phyloP scores from a whole-genome alignment of 1,140 invertebrate species.

The Aporrectodea caliginosa region DNA sequence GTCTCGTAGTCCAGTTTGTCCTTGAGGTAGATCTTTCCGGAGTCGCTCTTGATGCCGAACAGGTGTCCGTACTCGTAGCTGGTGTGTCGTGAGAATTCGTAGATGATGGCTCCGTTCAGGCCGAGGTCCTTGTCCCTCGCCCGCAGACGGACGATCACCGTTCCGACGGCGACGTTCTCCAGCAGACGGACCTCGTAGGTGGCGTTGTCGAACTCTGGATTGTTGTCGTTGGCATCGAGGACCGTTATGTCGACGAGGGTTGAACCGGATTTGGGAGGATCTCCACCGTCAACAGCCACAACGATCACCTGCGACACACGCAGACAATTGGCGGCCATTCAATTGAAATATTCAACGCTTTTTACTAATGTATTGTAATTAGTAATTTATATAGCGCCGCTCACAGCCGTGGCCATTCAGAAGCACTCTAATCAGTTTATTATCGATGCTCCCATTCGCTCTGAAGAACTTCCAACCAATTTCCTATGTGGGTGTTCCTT shows the following conservation, averaged over 20 bases:
- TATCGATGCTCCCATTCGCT: too few relatives aligned
- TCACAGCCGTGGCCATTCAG: too few relatives aligned
- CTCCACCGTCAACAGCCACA: conserved; percentile 16
- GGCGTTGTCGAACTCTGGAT: conserved; percentile 21
- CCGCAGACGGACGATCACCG: conserved; percentile 72
- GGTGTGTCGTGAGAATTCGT: conserved; percentile 67
- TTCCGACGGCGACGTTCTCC: conserved; percentile 60
- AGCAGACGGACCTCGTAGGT: conserved; percentile 24
- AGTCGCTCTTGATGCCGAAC: conserved; percentile 25
- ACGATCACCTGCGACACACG: conserved; percentile 43
- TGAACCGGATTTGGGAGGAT: conserved; percentile 14
- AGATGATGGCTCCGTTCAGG: conserved; percentile 56
- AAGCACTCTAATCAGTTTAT: too few relatives aligned
- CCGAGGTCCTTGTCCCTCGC: conserved; percentile 58
- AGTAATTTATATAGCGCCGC: too few relatives aligned
- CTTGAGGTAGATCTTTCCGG: conserved; percentile 24
- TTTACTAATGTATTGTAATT: too few relatives aligned
- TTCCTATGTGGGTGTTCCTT: too few relatives aligned
- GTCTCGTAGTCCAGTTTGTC: conserved; percentile 29
- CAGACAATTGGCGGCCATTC: too few relatives aligned
- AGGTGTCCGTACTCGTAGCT: conserved; percentile 13
- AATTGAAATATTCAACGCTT: too few relatives aligned
- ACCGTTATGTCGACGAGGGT: conserved; percentile 14
- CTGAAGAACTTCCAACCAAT: too few relatives aligned
- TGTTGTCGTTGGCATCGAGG: conserved; percentile 32